phyloP scores from a whole-genome alignment of 2,888 invertebrate species.

The Steinernema carpocapsae region DNA sequence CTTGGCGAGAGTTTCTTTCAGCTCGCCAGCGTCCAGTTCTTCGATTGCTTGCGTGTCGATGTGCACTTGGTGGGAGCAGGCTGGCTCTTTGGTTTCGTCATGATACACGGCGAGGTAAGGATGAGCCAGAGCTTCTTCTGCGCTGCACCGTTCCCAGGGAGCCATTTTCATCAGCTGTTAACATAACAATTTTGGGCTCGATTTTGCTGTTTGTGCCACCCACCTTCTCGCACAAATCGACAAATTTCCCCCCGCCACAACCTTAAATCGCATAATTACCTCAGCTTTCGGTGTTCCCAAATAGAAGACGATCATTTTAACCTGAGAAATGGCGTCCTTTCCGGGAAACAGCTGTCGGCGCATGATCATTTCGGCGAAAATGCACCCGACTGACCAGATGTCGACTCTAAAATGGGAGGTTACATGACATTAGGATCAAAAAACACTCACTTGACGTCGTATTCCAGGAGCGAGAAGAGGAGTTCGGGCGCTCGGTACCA shows the following conservation, averaged over 20 bases:
- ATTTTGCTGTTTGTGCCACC: too few species aligned
- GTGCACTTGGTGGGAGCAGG: constrained; percentile 45
- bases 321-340: constrained; percentile 60
- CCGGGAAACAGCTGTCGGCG: constrained; percentile 72
- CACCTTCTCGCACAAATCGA: constrained; percentile 67
- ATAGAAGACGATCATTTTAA: constrained; percentile 71
- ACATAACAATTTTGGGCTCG: neutral
- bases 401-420: constrained; percentile 69
- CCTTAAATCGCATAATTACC: constrained; percentile 42
- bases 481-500: constrained; percentile 71
- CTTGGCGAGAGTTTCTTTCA: constrained; percentile 68
- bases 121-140: constrained; percentile 70
- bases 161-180: constrained; percentile 68
- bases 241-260: too few species aligned
- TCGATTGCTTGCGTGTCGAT: constrained; percentile 67
- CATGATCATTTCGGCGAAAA: constrained; percentile 72
- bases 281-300: constrained; percentile 70
- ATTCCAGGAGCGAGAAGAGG: constrained; percentile 70
- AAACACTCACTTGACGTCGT: constrained; percentile 68
- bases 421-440: neutral
- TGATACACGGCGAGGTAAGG: constrained; percentile 71
- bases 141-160: constrained; percentile 70
- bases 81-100: constrained; percentile 62
- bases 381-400: constrained; percentile 73
- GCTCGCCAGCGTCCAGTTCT: constrained; percentile 63